These are phyloP conservation scores for Chouioia cunea DNA, from an alignment of 2,888 invertebrate species.

Conservation along the genomic window DNA sequence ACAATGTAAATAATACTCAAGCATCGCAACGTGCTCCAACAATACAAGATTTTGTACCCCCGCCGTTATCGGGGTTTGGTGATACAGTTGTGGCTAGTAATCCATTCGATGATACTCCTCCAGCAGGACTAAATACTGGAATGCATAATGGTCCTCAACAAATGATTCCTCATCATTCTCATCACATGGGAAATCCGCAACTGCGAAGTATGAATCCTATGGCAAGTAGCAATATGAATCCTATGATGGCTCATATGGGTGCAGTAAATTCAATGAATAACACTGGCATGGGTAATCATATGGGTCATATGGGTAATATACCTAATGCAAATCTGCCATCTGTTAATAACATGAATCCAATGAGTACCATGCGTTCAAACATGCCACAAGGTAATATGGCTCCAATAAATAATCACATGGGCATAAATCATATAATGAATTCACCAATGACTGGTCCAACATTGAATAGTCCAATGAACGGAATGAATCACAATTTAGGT, in stretches of 20 bases:
- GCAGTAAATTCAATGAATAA: conserved; percentile 67
- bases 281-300: conserved; percentile 69
- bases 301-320: conserved; percentile 76
- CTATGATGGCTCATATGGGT: conserved; percentile 69
- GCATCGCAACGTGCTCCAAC: conserved; percentile 79
- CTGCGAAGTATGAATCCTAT: conserved; percentile 78
- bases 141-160: conserved; percentile 70
- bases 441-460: conserved; percentile 70
- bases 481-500: conserved; percentile 77
- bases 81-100: conserved; percentile 95
- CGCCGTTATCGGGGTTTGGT: conserved; percentile 88
- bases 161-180: conserved; percentile 71
- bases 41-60: conserved; percentile 86
- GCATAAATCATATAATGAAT: conserved; percentile 69
- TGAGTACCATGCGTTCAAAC: conserved; percentile 81
- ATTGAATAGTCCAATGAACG: conserved; percentile 77
- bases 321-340: conserved; percentile 75
- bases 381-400: conserved; percentile 77
- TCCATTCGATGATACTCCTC: conserved; percentile 91
- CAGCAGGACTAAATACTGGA: conserved; percentile 68
- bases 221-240: conserved; percentile 68
- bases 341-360: conserved; percentile 76
- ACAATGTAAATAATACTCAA: conserved; percentile 79
- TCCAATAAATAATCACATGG: conserved; percentile 70
- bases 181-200: conserved; percentile 75